Conservation (phyloP, 1,140 invertebrate genomes). For the Philopotamus ludificatus region DNA sequence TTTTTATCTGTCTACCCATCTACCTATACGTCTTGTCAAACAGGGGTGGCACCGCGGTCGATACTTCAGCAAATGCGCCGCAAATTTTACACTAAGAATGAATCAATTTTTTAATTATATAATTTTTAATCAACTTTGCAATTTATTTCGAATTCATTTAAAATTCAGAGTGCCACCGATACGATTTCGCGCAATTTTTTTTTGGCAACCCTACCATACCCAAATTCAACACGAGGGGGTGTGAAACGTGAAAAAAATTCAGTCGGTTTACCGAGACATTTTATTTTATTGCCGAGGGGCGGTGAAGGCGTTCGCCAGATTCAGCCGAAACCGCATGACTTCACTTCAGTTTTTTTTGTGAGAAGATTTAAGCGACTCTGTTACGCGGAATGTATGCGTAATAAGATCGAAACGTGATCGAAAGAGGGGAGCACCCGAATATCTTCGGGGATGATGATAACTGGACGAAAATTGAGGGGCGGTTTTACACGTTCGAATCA, state of each 20-base stretch:
- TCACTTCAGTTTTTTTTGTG: constrained; percentile 16
- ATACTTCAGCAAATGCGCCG: too few relatives aligned
- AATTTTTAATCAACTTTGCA: too few relatives aligned
- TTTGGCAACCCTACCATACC: too few relatives aligned
- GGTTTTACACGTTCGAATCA: neutral
- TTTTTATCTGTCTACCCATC: constrained; percentile 32
- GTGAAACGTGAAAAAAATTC: constrained; percentile 37
- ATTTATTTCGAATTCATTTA: too few relatives aligned
- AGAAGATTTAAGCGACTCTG: constrained; percentile 29
- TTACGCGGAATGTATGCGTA: constrained; percentile 29
- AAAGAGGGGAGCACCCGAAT: neutral
- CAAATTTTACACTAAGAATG: too few relatives aligned
- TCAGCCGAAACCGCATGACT: constrained; percentile 27
- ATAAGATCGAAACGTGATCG: constrained; percentile 29
- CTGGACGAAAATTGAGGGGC: neutral
- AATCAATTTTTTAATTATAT: too few relatives aligned
- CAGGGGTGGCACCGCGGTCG: constrained; percentile 3
- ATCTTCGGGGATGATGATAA: neutral
- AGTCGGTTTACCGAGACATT: constrained; percentile 38
- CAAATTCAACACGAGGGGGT: constrained; percentile 19
- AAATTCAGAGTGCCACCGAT: too few relatives aligned
- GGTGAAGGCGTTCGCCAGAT: constrained; percentile 12
- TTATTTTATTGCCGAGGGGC: constrained; percentile 34
- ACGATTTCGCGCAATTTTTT: too few relatives aligned
- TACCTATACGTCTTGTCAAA: constrained; percentile 20